phyloP scores from a whole-genome alignment of 30 jellyfish, hydroid and myxozoan genomes.

The Nemopilema nomurai region DNA sequence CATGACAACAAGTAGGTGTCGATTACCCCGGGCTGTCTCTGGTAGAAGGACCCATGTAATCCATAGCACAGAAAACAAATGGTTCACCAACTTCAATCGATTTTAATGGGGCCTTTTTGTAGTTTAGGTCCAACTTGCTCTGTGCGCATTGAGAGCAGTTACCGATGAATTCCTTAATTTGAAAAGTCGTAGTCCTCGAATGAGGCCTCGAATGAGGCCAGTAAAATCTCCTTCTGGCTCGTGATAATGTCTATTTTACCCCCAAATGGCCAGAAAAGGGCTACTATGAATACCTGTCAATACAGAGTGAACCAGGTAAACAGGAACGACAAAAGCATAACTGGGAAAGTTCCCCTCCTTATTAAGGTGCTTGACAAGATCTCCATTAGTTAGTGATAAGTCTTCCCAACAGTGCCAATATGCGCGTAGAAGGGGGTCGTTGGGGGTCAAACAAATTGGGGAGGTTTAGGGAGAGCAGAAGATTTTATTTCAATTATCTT shows the following conservation, averaged over 20 bases:
- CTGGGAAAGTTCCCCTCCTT: background rate
- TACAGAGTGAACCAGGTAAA: background rate
- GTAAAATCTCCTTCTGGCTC: slow-evolving; percentile 8
- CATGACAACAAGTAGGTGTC: slow-evolving; percentile 31
- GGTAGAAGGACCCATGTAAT: slow-evolving; percentile 57
- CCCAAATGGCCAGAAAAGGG: slow-evolving; percentile 24
- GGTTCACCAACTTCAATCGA: slow-evolving; percentile 20
- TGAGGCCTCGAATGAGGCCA: slow-evolving; percentile 21
- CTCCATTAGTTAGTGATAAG: background rate
- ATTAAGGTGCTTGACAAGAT: slow-evolving; percentile 3
- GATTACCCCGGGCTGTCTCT: slow-evolving; percentile 42
- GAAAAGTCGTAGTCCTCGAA: slow-evolving; percentile 1
- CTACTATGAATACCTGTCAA: slow-evolving; percentile 23
- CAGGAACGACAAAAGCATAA: slow-evolving; percentile 25
- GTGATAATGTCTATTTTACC: background rate
- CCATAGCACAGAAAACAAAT: slow-evolving; percentile 44
- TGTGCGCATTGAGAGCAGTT: slow-evolving; percentile 6
- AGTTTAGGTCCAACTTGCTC: background rate
- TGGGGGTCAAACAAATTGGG: slow-evolving; percentile 5
- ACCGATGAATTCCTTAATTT: slow-evolving; percentile 3
- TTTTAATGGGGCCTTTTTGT: slow-evolving; percentile 20
- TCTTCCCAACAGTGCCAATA: slow-evolving; percentile 26
- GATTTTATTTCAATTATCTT: slow-evolving; percentile 1
- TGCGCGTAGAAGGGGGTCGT: slow-evolving; percentile 3
- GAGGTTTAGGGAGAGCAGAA: slow-evolving; percentile 9